A percentile compares a stretch with the other conserved stretches of the same genome.
Conservation (phyloP, 2,797 vertebrate genomes). For the Eulemur rubriventer region DNA sequence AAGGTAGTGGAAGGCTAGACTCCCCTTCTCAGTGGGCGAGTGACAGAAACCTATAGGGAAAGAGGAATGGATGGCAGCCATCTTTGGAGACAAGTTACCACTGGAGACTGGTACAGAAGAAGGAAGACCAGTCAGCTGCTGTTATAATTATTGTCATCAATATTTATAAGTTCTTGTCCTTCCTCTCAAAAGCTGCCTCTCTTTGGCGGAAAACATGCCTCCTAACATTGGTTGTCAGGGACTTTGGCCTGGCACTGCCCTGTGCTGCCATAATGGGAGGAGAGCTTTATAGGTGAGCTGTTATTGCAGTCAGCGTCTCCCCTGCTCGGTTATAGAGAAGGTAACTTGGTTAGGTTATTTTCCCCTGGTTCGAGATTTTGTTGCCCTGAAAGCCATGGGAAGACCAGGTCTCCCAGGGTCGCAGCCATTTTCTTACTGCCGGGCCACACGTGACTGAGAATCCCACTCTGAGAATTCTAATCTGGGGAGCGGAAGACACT, state of each 20-base stretch:
- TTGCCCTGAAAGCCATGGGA: not conserved
- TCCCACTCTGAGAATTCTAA: not conserved
- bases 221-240: not conserved
- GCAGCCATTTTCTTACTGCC: not conserved
- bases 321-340: not conserved
- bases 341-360: not conserved
- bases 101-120: not conserved
- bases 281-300: not conserved
- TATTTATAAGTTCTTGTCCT: not conserved
- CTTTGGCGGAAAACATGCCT: not conserved
- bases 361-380: not conserved
- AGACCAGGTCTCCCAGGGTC: not conserved
- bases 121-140: not conserved
- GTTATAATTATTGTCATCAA: not conserved
- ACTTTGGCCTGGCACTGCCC: not conserved
- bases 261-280: not conserved
- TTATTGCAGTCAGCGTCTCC: rapidly evolving
- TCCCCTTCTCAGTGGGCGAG: not conserved
- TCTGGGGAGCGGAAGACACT: not conserved
- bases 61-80: not conserved
- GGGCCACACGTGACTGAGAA: not conserved
- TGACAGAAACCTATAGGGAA: not conserved
- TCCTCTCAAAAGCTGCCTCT: not conserved
- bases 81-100: not conserved
- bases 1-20: not conserved